A percentile compares a stretch with the other conserved stretches of the same genome.
Conservation (phyloP, 2,888 invertebrate species). For the Netelia inedita region DNA sequence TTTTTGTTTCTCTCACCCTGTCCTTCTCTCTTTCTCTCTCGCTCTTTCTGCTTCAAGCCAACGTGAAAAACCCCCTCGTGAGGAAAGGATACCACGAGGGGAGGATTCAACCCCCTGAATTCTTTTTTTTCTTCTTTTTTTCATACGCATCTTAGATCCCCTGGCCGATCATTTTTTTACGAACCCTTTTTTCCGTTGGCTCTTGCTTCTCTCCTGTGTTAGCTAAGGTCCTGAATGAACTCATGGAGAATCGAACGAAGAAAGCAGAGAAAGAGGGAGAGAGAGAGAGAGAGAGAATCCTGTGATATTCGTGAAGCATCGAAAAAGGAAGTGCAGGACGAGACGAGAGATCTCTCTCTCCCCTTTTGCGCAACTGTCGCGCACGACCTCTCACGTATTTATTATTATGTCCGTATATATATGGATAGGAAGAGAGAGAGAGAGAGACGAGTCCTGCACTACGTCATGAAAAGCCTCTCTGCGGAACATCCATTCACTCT, state of each 20-base stretch:
- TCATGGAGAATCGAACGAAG: slow-evolving; percentile 39
- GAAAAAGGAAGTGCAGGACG: slow-evolving; percentile 43
- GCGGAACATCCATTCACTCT: slow-evolving; percentile 25
- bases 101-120: slow-evolving; percentile 74
- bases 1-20: slow-evolving; percentile 30
- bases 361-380: slow-evolving; percentile 82
- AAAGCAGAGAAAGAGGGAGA: slow-evolving; percentile 47
- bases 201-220: slow-evolving; percentile 47
- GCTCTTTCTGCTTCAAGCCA: slow-evolving; percentile 2
- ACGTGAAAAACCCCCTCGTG: slow-evolving; percentile 54
- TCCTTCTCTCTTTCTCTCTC: slow-evolving; percentile 25
- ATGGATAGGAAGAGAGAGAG: not conserved
- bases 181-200: slow-evolving; percentile 82
- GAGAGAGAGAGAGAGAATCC: slow-evolving; percentile 26
- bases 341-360: slow-evolving; percentile 68
- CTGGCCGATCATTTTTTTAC: slow-evolving; percentile 84
- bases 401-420: slow-evolving; percentile 54
- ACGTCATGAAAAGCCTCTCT: slow-evolving; percentile 6
- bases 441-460: slow-evolving; percentile 28
- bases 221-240: slow-evolving; percentile 45
- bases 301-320: slow-evolving; percentile 50
- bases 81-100: slow-evolving; percentile 80
- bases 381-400: slow-evolving; percentile 60
- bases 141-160: slow-evolving; percentile 80
- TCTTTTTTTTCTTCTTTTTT: slow-evolving; percentile 77